A percentile compares a stretch with the other conserved stretches of the same genome.
phyloP scores from a whole-genome alignment of 2,888 invertebrate species.

The Lottia scabra region DNA sequence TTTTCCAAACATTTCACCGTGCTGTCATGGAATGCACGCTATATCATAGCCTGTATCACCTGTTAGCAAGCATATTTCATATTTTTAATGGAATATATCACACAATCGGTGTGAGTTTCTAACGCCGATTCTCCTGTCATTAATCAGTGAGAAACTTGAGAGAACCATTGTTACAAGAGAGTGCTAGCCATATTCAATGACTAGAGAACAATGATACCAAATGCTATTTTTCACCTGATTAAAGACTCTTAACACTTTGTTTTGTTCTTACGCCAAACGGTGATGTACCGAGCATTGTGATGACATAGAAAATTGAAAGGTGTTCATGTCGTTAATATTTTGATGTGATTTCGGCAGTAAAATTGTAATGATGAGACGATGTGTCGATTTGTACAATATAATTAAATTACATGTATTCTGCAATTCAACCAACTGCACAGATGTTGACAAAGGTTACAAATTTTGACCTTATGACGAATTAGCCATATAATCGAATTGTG shows the following conservation, averaged over 20 bases:
- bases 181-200: background rate
- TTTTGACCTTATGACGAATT: background rate
- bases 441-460: background rate
- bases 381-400: no score
- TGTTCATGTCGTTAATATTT: background rate
- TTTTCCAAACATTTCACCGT: no score
- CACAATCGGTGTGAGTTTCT: background rate
- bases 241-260: background rate
- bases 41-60: no score
- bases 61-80: no score
- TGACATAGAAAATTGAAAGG: background rate
- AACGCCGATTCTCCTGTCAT: background rate
- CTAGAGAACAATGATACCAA: background rate
- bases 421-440: background rate
- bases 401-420: background rate
- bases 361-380: no score
- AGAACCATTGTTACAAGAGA: background rate
- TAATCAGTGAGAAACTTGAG: background rate
- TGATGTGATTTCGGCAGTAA: background rate
- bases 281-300: background rate
- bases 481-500: no score
- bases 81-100: background rate
- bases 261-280: conserved; percentile 3
- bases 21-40: no score
- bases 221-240: background rate